A percentile compares a stretch with the other conserved stretches of the same genome.
Conservation (phyloP, 2,888 invertebrate species). For the Acleris emargana region DNA sequence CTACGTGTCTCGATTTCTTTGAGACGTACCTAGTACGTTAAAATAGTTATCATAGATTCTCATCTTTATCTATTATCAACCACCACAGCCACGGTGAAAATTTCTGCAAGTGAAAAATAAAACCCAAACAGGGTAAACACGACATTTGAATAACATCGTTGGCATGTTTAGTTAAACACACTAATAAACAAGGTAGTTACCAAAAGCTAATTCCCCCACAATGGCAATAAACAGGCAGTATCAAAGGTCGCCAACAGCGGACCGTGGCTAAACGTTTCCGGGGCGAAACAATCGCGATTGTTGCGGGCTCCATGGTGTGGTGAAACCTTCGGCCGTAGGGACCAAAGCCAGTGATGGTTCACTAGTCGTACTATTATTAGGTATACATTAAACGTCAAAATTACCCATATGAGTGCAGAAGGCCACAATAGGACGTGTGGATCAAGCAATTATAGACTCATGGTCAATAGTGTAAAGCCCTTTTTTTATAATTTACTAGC, state of each 20-base stretch:
- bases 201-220: conserved; percentile 37
- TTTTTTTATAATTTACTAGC: no score
- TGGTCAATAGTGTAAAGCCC: no score
- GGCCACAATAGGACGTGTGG: no score
- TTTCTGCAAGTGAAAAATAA: no score
- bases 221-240: conserved; percentile 50
- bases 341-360: conserved; percentile 71
- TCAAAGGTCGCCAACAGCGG: conserved; percentile 57
- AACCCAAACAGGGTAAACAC: neutral
- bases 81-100: no score
- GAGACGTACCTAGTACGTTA: no score
- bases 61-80: no score
- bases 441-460: no score
- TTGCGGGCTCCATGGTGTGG: conserved; percentile 54
- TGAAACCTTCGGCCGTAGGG: conserved; percentile 78
- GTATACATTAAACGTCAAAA: neutral
- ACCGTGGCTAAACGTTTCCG: conserved; percentile 78
- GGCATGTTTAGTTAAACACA: neutral
- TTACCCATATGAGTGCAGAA: neutral
- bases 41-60: no score
- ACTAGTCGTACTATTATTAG: conserved; percentile 42
- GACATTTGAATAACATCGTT: conserved; percentile 11
- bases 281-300: conserved; percentile 74
- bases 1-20: no score
- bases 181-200: conserved; percentile 36